A percentile compares a stretch with the other conserved stretches of the same genome.
phyloP scores from a whole-genome alignment of 2,888 invertebrate genomes.

The Lasioglossum pauxillum region DNA sequence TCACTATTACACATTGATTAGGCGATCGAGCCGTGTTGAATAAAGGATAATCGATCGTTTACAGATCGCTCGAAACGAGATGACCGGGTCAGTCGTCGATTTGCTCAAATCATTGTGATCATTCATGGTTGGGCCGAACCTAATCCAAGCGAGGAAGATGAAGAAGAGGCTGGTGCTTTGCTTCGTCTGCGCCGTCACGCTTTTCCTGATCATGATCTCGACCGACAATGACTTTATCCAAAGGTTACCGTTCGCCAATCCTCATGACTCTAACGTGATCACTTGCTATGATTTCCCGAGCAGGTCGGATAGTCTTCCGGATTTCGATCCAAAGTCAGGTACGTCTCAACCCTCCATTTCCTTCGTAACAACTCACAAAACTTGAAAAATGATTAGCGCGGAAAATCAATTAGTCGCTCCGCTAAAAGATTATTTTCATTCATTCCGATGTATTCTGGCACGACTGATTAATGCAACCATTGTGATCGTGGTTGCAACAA shows the following conservation, averaged over 20 bases:
- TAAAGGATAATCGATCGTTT: background rate
- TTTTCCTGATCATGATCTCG: slow-evolving; percentile 73
- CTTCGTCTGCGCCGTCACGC: slow-evolving; percentile 68
- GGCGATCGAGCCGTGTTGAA: background rate
- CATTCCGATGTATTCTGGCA: too few relatives aligned
- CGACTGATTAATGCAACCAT: background rate
- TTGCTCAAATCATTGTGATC: too few relatives aligned
- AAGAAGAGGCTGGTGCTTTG: slow-evolving; percentile 71
- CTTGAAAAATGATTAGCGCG: background rate
- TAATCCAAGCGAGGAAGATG: slow-evolving; percentile 61
- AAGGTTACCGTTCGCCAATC: slow-evolving; percentile 63
- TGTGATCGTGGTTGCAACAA: too few relatives aligned
- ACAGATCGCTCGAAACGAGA: background rate
- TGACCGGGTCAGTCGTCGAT: background rate
- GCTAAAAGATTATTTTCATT: too few relatives aligned
- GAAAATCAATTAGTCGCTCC: too few relatives aligned
- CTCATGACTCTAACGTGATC: slow-evolving; percentile 29
- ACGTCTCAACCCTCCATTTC: background rate
- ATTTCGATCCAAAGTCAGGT: slow-evolving; percentile 62
- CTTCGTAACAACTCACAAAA: background rate
- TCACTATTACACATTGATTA: background rate
- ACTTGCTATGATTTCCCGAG: slow-evolving; percentile 44
- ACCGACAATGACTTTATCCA: slow-evolving; percentile 70
- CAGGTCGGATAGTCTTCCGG: slow-evolving; percentile 44
- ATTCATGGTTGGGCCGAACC: background rate